Percentiles rank a stretch among this genome's conserved stretches.
Conservation (phyloP, 2,888 invertebrate species). For the Tineola bisselliella region DNA sequence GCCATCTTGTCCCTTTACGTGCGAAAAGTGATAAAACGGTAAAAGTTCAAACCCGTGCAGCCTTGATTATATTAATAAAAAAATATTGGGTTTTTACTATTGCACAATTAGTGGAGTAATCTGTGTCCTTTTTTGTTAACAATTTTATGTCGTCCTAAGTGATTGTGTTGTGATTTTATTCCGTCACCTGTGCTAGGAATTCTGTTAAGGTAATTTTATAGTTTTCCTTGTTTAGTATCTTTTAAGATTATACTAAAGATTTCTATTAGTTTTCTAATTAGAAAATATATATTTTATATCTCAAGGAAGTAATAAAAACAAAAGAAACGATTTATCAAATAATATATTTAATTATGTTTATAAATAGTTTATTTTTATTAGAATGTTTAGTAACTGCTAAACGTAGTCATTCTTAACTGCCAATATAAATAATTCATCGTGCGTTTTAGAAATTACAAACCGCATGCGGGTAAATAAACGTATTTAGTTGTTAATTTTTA, state of each 20-base stretch:
- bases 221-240: neutral
- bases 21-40: slow-evolving; percentile 23
- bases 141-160: neutral
- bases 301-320: too few species aligned
- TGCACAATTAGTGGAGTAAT: neutral
- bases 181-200: neutral
- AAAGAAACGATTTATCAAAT: too few species aligned
- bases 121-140: neutral
- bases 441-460: too few species aligned
- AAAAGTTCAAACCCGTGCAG: neutral
- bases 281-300: too few species aligned
- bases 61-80: neutral
- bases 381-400: too few species aligned
- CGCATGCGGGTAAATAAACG: neutral
- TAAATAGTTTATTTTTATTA: too few species aligned
- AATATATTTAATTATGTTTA: too few species aligned
- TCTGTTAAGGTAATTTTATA: neutral
- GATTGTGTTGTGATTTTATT: neutral
- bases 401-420: too few species aligned
- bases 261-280: too few species aligned
- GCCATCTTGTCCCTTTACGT: slow-evolving; percentile 47
- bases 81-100: neutral
- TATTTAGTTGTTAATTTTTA: neutral
- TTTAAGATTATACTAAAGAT: neutral
- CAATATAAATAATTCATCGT: too few species aligned